Base-by-base conservation (phyloP, 2,888 invertebrate species). In the Noctua janthe region DNA sequence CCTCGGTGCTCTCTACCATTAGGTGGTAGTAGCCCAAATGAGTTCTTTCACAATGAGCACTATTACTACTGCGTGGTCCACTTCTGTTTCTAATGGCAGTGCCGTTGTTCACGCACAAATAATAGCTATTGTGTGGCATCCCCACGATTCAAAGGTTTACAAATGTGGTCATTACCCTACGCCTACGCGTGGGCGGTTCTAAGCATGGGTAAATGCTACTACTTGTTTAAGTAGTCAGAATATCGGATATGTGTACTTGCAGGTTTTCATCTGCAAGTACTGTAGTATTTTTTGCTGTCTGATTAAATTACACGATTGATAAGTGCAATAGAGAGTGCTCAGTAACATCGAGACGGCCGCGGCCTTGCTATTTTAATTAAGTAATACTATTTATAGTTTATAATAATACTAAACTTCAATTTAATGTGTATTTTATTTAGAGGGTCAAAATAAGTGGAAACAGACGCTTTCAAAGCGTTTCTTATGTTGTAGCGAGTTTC, bases 51-150 rank as follows among this genome's bases (percentile, higher is more conserved):
- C 5, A 51, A 43, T 23, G 43, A 7, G 6, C 29, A 43, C 20
- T 5, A 29, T 29, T 23, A 29, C 4, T 39, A 39, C 13, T 39
- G 39, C 5, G 17, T 47, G 17, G 23, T n/a, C 7, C 20, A 49
- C 4, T n/a, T 64, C 29, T 51, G 17, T 54, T 47, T 17, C 10
- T 56, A 35, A n/a, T 29, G 54, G n/a, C 74, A 56, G 23, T 39
- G 29, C n/a, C 69, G 67, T 35, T 49, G 47, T 73, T 71, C 70
- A 64, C 51, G 20, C 6, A 67, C n/a, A 71, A 39, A 81, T 71
- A 84, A 87, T 80, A 54, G 85, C 74, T 78, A 80, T 87, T 78
- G 80, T 76, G 56, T 47, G 39, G 66, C 43, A 72, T 80, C 71
- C 35, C 67, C 51, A 54, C 71, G 71, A 78, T 78, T 83, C 69